Percentiles rank a stretch among this genome's conserved stretches.
Conservation (phyloP, 2,888 invertebrate species). For the Pasiphila rectangulata region DNA sequence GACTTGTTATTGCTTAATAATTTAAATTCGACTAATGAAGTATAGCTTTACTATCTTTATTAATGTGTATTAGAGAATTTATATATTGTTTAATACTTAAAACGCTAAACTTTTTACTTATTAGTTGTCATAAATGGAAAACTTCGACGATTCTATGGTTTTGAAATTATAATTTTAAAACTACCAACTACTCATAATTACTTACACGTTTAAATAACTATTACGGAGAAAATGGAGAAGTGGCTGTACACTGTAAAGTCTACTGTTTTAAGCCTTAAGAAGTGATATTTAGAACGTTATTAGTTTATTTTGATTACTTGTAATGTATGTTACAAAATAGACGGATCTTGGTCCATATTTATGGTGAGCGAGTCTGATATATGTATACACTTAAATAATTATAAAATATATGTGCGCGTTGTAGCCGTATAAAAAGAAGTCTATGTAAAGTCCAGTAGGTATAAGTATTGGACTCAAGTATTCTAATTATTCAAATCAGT, state of each 20-base stretch:
- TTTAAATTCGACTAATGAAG: slow-evolving; percentile 68
- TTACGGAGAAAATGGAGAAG: slow-evolving; percentile 12
- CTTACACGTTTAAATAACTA: slow-evolving; percentile 6
- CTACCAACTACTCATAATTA: slow-evolving; percentile 21
- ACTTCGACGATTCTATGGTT: neutral
- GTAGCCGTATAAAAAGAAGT: too few relatives aligned
- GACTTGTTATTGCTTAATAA: slow-evolving; percentile 63
- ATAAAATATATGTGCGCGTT: too few relatives aligned
- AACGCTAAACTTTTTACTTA: neutral
- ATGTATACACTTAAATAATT: too few relatives aligned
- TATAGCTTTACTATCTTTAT: slow-evolving; percentile 43
- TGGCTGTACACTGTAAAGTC: slow-evolving; percentile 6
- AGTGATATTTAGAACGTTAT: too few relatives aligned
- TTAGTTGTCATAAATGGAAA: neutral
- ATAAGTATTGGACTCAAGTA: too few relatives aligned
- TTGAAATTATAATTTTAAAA: slow-evolving; percentile 4
- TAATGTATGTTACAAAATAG: too few relatives aligned
- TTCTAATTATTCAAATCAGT: too few relatives aligned
- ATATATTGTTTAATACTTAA: neutral
- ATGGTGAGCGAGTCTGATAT: too few relatives aligned
- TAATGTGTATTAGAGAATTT: slow-evolving; percentile 19
- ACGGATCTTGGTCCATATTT: too few relatives aligned
- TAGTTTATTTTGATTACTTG: too few relatives aligned
- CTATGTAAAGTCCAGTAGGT: too few relatives aligned
- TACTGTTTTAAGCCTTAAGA: too few relatives aligned